phyloP scores from a whole-genome alignment of 2,113 vertebrate genomes.

The Recurvirostra avosetta region DNA sequence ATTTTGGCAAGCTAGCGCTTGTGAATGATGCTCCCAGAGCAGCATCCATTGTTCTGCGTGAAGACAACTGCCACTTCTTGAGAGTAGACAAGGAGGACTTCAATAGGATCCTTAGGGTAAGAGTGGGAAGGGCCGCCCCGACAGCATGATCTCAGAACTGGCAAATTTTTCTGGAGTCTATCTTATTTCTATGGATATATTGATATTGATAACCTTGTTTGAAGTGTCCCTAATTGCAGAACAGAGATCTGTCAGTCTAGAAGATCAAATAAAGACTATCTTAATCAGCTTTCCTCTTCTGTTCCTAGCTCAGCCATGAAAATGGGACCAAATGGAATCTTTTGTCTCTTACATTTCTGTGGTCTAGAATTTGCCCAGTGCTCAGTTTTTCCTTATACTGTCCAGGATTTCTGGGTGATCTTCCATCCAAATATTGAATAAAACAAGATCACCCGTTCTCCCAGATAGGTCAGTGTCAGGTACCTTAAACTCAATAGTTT shows the following conservation, averaged over 20 bases:
- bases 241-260: background rate
- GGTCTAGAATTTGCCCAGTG: background rate
- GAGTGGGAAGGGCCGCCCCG: background rate
- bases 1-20: constrained; percentile 97
- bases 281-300: background rate
- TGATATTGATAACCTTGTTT: background rate
- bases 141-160: background rate
- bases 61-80: constrained; percentile 98
- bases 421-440: background rate
- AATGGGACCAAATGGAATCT: background rate
- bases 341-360: background rate
- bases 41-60: constrained; percentile 93
- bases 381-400: background rate
- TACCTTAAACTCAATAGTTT: background rate
- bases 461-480: background rate
- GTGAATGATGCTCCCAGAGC: constrained; percentile 97
- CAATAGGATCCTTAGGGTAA: constrained; percentile 94
- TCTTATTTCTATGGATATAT: background rate
- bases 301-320: background rate
- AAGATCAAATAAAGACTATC: background rate
- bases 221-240: background rate
- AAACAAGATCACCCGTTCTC: background rate
- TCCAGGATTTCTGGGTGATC: background rate
- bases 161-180: background rate
- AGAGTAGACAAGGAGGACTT: constrained; percentile 98